Percentiles rank a stretch among this genome's conserved stretches.
Conservation (phyloP, 2,113 vertebrate genomes). For the Oreochromis spilurus region DNA sequence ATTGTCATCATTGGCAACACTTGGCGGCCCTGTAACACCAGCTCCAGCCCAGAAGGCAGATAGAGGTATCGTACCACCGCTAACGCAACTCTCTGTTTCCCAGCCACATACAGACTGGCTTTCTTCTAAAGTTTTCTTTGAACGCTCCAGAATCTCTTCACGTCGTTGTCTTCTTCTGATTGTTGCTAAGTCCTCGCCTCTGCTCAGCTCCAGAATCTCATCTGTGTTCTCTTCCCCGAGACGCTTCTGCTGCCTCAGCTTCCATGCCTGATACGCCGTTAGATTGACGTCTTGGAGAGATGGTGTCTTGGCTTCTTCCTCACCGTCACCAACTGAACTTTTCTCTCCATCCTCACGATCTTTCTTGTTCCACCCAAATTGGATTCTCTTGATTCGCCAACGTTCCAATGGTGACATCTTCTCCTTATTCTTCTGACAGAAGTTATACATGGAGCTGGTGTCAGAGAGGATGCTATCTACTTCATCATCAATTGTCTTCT, state of each 20-base stretch:
- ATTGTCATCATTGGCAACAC: slow-evolving; percentile 71
- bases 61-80: slow-evolving; percentile 80
- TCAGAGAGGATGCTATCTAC: slow-evolving; percentile 82
- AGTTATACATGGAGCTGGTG: slow-evolving; percentile 86
- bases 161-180: slow-evolving; percentile 83
- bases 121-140: slow-evolving; percentile 85
- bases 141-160: slow-evolving; percentile 85
- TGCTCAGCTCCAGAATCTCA: slow-evolving; percentile 82
- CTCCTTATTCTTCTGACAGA: slow-evolving; percentile 90
- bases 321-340: slow-evolving; percentile 32
- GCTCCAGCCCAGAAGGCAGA: slow-evolving; percentile 81
- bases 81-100: slow-evolving; percentile 79
- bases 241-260: slow-evolving; percentile 85
- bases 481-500: slow-evolving; percentile 76
- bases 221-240: slow-evolving; percentile 80
- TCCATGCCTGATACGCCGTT: slow-evolving; percentile 93
- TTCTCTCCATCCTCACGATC: slow-evolving; percentile 56
- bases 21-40: slow-evolving; percentile 42
- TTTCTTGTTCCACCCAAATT: slow-evolving; percentile 94
- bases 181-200: slow-evolving; percentile 75
- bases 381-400: slow-evolving; percentile 93
- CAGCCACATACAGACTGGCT: slow-evolving; percentile 86
- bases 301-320: slow-evolving; percentile 37
- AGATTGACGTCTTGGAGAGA: slow-evolving; percentile 77
- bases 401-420: slow-evolving; percentile 87